Evolutionary conservation across 2,888 invertebrate species (phyloP).

Genomic region (Ichneumon xanthorius): DNA sequence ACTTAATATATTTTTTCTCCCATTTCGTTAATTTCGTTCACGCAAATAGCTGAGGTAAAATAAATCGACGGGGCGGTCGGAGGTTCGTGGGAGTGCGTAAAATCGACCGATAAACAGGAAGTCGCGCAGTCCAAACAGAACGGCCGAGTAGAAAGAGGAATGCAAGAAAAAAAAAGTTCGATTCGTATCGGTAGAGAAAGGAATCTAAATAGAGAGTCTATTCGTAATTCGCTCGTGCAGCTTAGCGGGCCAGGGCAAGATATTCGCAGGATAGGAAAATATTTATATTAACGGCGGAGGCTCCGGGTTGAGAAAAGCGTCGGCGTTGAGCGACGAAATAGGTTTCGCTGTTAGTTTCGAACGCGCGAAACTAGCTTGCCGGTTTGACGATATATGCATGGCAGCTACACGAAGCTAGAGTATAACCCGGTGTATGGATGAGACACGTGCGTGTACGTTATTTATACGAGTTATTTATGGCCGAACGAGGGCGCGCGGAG

Average conservation of each 20-base stretch:
- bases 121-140: too few species aligned
- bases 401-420: conserved; percentile 29
- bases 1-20: too few species aligned
- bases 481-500: conserved; percentile 48
- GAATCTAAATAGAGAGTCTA: conserved; percentile 25
- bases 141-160: neutral
- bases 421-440: conserved; percentile 43
- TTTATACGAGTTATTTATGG: conserved; percentile 72
- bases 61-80: too few species aligned
- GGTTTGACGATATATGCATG: conserved; percentile 25
- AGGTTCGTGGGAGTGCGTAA: too few species aligned
- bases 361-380: conserved; percentile 26
- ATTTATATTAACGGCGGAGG: conserved; percentile 70
- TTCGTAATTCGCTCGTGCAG: conserved; percentile 60
- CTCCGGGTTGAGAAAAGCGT: conserved; percentile 26
- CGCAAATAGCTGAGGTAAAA: too few species aligned
- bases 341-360: conserved; percentile 54
- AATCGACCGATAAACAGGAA: too few species aligned
- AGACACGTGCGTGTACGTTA: conserved; percentile 32
- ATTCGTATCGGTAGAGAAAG: conserved; percentile 14
- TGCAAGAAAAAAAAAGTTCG: conserved; percentile 22
- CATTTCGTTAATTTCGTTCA: too few species aligned
- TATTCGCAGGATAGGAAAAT: conserved; percentile 72
- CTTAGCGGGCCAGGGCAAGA: conserved; percentile 26
- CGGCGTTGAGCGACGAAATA: conserved; percentile 57